Percentiles rank a stretch among this genome's conserved stretches.
These are phyloP conservation scores for Arenaria interpres DNA, from an alignment of 2,113 vertebrate species.

Conservation along the genomic window DNA sequence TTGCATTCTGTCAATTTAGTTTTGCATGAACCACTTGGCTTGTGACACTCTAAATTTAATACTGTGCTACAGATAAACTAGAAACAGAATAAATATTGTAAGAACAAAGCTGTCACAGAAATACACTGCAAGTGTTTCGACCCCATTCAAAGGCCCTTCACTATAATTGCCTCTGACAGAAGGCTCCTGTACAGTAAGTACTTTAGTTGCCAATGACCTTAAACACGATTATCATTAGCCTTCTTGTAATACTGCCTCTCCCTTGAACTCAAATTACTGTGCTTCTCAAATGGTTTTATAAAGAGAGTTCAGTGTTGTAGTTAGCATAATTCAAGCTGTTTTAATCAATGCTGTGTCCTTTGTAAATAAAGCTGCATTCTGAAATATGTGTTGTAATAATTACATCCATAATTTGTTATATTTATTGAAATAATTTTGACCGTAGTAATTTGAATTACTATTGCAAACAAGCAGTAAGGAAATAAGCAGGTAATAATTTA, in stretches of 20 bases:
- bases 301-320: not conserved
- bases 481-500: slow-evolving; percentile 19
- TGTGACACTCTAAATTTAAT: not conserved
- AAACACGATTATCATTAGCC: slow-evolving; percentile 39
- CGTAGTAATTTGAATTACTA: slow-evolving; percentile 11
- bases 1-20: slow-evolving; percentile 25
- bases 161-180: slow-evolving; percentile 50
- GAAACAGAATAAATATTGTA: slow-evolving; percentile 47
- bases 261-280: slow-evolving; percentile 47
- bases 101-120: slow-evolving; percentile 54
- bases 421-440: slow-evolving; percentile 34
- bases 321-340: slow-evolving; percentile 41
- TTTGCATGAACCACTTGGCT: slow-evolving; percentile 31
- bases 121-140: not conserved
- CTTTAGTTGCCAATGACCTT: slow-evolving; percentile 46
- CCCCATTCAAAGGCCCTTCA: slow-evolving; percentile 38
- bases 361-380: slow-evolving; percentile 24
- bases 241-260: slow-evolving; percentile 10
- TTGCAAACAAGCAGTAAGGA: not conserved
- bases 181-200: slow-evolving; percentile 19
- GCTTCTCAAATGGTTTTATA: slow-evolving; percentile 32
- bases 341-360: slow-evolving; percentile 37
- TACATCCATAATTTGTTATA: slow-evolving; percentile 4
- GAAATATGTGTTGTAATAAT: not conserved
- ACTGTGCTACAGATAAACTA: not conserved